Conservation (phyloP, 2,113 vertebrate genomes). For the Tricholaema leucomelas region DNA sequence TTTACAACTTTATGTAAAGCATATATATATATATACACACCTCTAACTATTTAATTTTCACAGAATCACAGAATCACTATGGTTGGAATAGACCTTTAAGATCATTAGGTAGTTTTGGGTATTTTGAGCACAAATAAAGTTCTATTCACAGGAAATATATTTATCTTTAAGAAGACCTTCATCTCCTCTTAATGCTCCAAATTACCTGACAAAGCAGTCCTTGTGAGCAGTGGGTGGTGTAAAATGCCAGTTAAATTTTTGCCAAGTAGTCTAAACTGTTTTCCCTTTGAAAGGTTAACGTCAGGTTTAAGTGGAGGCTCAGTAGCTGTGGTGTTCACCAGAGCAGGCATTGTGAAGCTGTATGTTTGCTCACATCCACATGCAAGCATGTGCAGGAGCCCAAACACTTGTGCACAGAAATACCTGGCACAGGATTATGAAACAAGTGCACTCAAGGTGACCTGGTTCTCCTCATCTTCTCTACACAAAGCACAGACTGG, state of each 20-base stretch:
- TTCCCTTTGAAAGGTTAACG: background rate
- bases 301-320: background rate
- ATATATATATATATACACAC: too few species aligned
- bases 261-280: background rate
- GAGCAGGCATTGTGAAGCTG: background rate
- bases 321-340: background rate
- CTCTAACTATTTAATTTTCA: background rate
- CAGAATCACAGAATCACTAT: too few species aligned
- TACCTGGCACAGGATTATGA: background rate
- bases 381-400: background rate
- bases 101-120: background rate
- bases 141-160: background rate
- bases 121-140: background rate
- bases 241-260: background rate
- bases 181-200: background rate
- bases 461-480: fast-evolving
- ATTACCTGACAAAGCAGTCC: background rate
- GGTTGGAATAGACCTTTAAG: too few species aligned
- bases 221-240: background rate
- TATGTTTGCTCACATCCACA: background rate
- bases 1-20: background rate
- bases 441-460: too few species aligned
- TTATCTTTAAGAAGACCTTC: background rate
- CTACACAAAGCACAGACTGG: fast-evolving
- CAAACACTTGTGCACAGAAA: fast-evolving